Conservation (phyloP, 2,113 vertebrate genomes). For the Collichthys lucidus region DNA sequence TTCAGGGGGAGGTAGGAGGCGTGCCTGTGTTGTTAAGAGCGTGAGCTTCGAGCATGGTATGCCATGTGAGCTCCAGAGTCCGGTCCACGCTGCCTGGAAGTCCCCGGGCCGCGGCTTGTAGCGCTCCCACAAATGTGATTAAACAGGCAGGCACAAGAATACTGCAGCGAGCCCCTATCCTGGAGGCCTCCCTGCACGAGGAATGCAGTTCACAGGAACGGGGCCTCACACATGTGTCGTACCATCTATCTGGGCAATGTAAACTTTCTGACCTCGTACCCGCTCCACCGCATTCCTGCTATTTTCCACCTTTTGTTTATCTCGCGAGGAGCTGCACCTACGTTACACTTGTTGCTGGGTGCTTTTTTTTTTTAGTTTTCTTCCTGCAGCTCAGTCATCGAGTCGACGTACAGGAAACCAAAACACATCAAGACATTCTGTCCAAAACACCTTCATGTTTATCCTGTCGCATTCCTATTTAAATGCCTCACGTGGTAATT, state of each 20-base stretch:
- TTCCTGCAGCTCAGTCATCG: neutral
- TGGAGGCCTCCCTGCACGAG: slow-evolving; percentile 72
- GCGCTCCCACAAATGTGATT: slow-evolving; percentile 78
- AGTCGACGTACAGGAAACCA: neutral
- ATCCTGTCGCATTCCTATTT: neutral
- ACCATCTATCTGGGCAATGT: slow-evolving; percentile 44
- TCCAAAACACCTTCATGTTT: neutral
- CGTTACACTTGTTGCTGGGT: slow-evolving; percentile 51
- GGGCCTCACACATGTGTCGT: slow-evolving; percentile 70
- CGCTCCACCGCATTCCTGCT: slow-evolving; percentile 10
- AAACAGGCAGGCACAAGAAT: slow-evolving; percentile 81
- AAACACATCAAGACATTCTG: neutral
- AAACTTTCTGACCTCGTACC: slow-evolving; percentile 20
- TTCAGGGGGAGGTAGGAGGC: neutral
- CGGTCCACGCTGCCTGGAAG: neutral
- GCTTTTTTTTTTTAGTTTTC: neutral
- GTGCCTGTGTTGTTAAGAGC: neutral
- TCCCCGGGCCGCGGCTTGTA: slow-evolving; percentile 53
- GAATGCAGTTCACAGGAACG: slow-evolving; percentile 71
- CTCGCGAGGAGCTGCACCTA: neutral
- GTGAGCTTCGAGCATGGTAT: slow-evolving; percentile 22
- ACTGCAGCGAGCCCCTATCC: slow-evolving; percentile 76
- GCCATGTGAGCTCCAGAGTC: slow-evolving; percentile 54
- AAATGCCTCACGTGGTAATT: neutral
- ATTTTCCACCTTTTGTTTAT: slow-evolving; percentile 26